These are phyloP conservation scores for Lingula anatina DNA, from an alignment of 2,888 invertebrate species.

Conservation along the genomic window DNA sequence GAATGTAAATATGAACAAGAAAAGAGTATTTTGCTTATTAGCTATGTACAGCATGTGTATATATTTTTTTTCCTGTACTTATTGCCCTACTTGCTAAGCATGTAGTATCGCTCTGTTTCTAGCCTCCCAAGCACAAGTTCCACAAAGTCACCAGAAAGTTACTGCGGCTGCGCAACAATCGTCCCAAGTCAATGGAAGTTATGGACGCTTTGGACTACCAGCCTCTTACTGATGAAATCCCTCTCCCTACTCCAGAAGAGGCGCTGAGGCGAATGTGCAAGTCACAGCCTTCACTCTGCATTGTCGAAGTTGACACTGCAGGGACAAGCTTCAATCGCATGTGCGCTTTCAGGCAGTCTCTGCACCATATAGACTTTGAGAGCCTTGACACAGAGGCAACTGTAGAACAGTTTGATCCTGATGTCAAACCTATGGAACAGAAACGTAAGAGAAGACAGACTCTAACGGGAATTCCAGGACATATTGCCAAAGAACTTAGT, in stretches of 20 bases:
- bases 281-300: neutral
- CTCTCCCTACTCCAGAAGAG: slow-evolving; percentile 1
- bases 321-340: neutral
- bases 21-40: no score
- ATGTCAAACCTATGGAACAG: no score
- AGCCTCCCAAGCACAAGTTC: neutral
- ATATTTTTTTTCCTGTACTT: no score
- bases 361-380: no score
- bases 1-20: no score
- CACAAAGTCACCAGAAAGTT: neutral
- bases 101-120: neutral
- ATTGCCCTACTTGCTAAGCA: no score
- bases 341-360: neutral
- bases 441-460: neutral
- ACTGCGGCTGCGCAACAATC: neutral
- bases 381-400: no score
- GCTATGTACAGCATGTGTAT: no score
- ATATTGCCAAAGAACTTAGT: no score
- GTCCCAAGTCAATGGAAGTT: neutral
- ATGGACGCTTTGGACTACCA: neutral
- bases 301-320: neutral
- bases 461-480: neutral
- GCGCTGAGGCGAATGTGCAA: neutral
- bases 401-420: no score
- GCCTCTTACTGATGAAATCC: neutral